Conservation (phyloP, 2,113 vertebrate species). For the Turnix velox region DNA sequence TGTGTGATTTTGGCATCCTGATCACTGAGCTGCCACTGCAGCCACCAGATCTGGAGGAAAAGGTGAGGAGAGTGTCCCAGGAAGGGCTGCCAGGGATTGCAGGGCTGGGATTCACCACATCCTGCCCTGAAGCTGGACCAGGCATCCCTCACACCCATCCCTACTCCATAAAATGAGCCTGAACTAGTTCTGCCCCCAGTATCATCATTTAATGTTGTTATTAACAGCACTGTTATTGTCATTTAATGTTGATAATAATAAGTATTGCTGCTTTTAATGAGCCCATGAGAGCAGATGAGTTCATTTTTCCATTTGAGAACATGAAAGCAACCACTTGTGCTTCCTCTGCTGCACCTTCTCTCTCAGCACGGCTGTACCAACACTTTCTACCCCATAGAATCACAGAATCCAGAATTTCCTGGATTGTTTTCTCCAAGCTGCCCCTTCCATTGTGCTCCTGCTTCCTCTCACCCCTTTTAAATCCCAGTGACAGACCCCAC, state of each 20-base stretch:
- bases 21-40: not conserved
- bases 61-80: not conserved
- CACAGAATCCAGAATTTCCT: not conserved
- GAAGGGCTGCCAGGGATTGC: not conserved
- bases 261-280: not conserved
- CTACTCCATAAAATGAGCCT: not conserved
- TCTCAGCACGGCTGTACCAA: not conserved
- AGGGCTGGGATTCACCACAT: not conserved
- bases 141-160: not conserved
- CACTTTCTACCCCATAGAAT: not conserved
- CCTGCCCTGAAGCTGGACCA: not conserved
- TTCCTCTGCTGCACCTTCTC: not conserved
- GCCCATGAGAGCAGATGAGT: not conserved
- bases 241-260: not conserved
- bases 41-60: not conserved
- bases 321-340: not conserved
- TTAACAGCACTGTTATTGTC: not conserved
- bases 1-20: conserved; percentile 71
- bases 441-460: not conserved
- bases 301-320: not conserved
- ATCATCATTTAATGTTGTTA: not conserved
- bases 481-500: not conserved
- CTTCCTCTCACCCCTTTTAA: not conserved
- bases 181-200: not conserved
- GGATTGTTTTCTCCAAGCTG: not conserved